Conservation (phyloP, 2,797 vertebrate species). For the Dicrostonyx torquatus region DNA sequence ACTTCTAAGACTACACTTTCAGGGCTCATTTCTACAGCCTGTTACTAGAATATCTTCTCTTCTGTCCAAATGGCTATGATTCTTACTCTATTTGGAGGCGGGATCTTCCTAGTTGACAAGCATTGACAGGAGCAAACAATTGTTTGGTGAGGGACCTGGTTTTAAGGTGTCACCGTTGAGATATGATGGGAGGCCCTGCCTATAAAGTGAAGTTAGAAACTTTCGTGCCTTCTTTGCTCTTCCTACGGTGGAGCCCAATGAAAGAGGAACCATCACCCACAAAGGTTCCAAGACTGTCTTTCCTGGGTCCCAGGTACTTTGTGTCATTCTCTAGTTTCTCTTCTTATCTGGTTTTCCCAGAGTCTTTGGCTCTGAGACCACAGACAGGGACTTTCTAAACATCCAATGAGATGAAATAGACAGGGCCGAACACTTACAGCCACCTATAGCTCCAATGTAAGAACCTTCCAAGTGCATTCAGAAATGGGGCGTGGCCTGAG, state of each 20-base stretch:
- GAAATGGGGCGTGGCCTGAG: neutral
- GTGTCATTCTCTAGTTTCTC: neutral
- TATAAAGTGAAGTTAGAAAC: neutral
- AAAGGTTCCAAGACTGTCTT: neutral
- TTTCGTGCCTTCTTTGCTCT: neutral
- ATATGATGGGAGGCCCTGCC: neutral
- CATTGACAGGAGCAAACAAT: neutral
- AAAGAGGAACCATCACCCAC: neutral
- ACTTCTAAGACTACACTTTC: neutral
- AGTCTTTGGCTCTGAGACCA: neutral
- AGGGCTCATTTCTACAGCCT: too few relatives aligned
- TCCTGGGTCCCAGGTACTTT: neutral
- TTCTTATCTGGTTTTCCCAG: neutral
- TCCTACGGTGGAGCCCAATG: rapidly evolving
- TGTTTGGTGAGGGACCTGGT: neutral
- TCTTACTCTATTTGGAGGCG: neutral
- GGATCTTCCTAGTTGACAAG: neutral
- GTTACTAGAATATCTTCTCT: neutral
- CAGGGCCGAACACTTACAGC: too few relatives aligned
- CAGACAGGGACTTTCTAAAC: neutral
- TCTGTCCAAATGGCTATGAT: neutral
- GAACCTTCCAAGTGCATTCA: neutral
- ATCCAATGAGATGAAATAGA: neutral
- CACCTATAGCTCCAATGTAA: neutral
- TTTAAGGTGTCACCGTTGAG: neutral